A percentile compares a stretch with the other conserved stretches of the same genome.
These are phyloP conservation scores for Parambassis ranga DNA, from an alignment of 2,797 vertebrate species.

Conservation along the genomic window DNA sequence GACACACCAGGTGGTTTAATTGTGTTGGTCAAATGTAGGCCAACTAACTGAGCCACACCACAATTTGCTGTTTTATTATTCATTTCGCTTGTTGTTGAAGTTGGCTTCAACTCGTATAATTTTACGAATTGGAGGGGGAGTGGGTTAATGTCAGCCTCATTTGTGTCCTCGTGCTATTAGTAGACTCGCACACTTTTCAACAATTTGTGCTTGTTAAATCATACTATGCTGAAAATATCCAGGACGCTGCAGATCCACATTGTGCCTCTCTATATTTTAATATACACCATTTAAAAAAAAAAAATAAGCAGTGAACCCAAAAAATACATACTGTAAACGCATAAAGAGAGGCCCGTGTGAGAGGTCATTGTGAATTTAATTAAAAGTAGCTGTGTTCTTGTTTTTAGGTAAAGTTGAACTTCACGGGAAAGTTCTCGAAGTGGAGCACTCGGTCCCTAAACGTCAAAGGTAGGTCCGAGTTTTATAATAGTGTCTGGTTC, in stretches of 20 bases:
- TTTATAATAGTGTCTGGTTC: conserved; percentile 25
- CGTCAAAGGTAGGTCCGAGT: conserved; percentile 90
- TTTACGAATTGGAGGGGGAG: conserved; percentile 10
- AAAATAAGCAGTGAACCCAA: not conserved
- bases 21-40: conserved; percentile 76
- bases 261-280: not conserved
- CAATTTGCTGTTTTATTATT: conserved; percentile 3
- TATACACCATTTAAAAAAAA: not conserved
- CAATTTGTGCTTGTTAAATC: conserved; percentile 9
- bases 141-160: not conserved
- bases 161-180: conserved; percentile 14
- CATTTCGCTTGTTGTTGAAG: not conserved
- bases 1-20: conserved; percentile 79
- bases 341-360: not conserved
- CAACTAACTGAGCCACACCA: conserved; percentile 50
- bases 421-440: conserved; percentile 96
- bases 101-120: not conserved
- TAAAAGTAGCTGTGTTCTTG: conserved; percentile 16
- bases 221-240: not conserved
- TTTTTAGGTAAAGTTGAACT: conserved; percentile 96
- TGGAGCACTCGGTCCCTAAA: conserved; percentile 98
- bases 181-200: not conserved
- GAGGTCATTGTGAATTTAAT: conserved; percentile 6
- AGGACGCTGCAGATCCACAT: not conserved
- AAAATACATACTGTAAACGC: too few species aligned